These are phyloP conservation scores for Grammomys dolichurus DNA, from an alignment of 2,113 vertebrate genomes.

Conservation along the genomic window DNA sequence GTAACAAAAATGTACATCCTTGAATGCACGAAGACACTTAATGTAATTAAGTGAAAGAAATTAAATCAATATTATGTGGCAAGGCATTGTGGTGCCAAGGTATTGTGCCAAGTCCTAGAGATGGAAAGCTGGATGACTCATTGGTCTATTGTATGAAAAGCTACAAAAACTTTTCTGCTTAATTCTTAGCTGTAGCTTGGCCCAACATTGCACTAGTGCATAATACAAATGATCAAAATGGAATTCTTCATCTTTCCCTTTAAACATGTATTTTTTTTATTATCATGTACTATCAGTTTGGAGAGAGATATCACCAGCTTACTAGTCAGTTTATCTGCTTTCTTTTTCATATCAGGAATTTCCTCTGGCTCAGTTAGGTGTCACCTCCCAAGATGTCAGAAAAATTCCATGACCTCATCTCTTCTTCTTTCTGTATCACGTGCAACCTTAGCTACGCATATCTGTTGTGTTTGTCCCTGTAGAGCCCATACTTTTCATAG, in stretches of 20 bases:
- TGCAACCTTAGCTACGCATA: background rate
- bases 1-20: background rate
- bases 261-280: background rate
- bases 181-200: background rate
- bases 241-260: conserved; percentile 8
- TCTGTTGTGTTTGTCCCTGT: background rate
- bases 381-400: background rate
- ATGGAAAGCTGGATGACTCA: background rate
- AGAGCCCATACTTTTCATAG: background rate
- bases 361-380: background rate
- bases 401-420: background rate
- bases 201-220: background rate
- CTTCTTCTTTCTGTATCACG: background rate
- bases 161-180: conserved; percentile 27
- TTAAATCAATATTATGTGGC: background rate
- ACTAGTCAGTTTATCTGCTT: background rate
- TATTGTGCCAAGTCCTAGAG: background rate
- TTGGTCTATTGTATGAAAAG: conserved; percentile 8
- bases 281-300: background rate
- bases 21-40: background rate
- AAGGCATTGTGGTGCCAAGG: background rate
- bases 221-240: background rate
- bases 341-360: background rate
- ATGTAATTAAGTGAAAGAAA: conserved; percentile 29
- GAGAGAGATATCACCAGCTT: background rate